A percentile compares a stretch with the other conserved stretches of the same genome.
These are phyloP conservation scores for Crotalus tigris DNA, from an alignment of 2,113 vertebrate genomes.

Conservation along the genomic window DNA sequence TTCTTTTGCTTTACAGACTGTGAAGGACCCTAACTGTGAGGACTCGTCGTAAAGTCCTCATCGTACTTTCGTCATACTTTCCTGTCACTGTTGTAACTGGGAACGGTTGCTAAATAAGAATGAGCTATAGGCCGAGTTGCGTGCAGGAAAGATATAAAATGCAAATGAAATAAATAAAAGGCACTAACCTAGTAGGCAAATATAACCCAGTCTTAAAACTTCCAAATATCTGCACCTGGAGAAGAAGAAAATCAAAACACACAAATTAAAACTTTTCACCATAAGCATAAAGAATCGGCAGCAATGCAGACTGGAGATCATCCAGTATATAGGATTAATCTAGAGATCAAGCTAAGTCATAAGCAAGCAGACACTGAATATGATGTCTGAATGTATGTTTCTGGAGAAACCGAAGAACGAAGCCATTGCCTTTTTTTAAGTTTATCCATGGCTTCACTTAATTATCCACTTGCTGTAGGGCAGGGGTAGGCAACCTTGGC, in stretches of 20 bases:
- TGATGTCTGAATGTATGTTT: neutral
- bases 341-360: neutral
- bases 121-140: neutral
- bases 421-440: neutral
- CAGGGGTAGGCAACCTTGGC: too few species aligned
- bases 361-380: neutral
- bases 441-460: neutral
- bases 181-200: constrained; percentile 90
- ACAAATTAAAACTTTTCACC: constrained; percentile 10
- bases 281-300: neutral
- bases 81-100: neutral
- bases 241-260: constrained; percentile 28
- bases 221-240: constrained; percentile 93
- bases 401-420: neutral
- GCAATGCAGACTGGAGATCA: constrained; percentile 39
- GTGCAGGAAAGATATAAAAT: neutral
- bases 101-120: neutral
- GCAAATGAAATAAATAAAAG: constrained; percentile 22
- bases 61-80: neutral
- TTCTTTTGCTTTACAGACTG: neutral
- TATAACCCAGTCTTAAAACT: constrained; percentile 95
- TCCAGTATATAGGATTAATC: neutral
- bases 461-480: neutral
- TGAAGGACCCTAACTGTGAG: neutral
- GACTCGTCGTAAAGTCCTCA: neutral